Conservation (phyloP, 2,113 vertebrate genomes). For the Cnemophilus loriae region DNA sequence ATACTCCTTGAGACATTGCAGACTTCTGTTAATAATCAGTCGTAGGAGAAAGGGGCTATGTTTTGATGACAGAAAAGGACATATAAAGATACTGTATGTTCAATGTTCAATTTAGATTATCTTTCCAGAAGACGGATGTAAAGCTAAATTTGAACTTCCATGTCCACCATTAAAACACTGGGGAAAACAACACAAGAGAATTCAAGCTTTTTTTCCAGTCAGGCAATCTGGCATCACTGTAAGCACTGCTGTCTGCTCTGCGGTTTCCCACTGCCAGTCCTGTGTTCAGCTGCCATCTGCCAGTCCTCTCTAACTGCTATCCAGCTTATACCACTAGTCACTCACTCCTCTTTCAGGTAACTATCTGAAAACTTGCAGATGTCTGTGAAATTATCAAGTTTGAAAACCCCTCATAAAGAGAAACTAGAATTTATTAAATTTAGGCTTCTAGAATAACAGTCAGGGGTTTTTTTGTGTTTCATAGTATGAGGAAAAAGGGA, state of each 20-base stretch:
- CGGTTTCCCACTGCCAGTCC: constrained; percentile 3
- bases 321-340: neutral
- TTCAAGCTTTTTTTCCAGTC: constrained; percentile 38
- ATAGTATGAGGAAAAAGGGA: neutral
- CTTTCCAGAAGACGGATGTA: neutral
- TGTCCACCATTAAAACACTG: neutral
- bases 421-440: neutral
- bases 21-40: neutral
- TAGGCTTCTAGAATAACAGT: neutral
- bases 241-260: constrained; percentile 48
- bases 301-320: constrained; percentile 27
- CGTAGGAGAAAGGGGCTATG: neutral
- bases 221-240: constrained; percentile 60
- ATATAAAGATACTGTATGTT: neutral
- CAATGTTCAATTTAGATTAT: neutral
- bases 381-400: constrained; percentile 1
- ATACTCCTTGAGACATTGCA: neutral
- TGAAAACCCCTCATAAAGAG: neutral
- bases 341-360: constrained; percentile 43
- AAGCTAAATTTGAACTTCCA: constrained; percentile 24
- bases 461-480: neutral
- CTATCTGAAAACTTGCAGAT: constrained; percentile 13
- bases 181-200: constrained; percentile 23
- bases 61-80: neutral
- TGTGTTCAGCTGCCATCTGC: constrained; percentile 60